A percentile compares a stretch with the other conserved stretches of the same genome.
These are phyloP conservation scores for Cyanistes caeruleus DNA, from an alignment of 2,113 vertebrate species.

Conservation along the genomic window DNA sequence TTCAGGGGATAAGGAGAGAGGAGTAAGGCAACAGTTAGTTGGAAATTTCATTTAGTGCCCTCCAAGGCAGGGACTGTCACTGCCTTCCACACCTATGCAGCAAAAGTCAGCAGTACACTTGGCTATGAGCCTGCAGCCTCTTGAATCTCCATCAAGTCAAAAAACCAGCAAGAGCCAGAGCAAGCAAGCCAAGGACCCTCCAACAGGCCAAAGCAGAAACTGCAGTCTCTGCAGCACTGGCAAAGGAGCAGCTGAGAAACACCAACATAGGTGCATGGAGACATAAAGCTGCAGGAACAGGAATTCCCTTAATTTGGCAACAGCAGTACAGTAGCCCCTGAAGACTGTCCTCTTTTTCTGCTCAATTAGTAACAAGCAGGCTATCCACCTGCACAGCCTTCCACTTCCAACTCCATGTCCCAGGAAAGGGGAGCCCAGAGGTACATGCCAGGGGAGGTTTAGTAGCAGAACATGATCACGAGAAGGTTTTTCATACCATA, in stretches of 20 bases:
- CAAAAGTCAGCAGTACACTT: not conserved
- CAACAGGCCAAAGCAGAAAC: not conserved
- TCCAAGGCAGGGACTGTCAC: not conserved
- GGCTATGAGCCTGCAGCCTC: not conserved
- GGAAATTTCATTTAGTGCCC: not conserved
- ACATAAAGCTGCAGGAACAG: not conserved
- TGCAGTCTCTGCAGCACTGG: not conserved
- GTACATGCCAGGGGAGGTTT: not conserved
- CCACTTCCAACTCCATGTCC: not conserved
- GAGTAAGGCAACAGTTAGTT: not conserved
- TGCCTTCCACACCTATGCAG: not conserved
- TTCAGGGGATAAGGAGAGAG: not conserved
- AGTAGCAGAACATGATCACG: not conserved
- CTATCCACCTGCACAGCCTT: not conserved
- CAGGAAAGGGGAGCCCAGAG: not conserved
- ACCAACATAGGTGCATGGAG: not conserved
- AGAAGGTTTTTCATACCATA: slow-evolving; percentile 68
- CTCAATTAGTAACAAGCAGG: not conserved
- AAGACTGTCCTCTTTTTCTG: not conserved
- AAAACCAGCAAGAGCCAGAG: not conserved
- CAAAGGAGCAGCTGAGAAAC: not conserved
- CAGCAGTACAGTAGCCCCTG: not conserved
- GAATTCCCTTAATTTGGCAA: not conserved
- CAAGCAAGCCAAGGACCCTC: not conserved
- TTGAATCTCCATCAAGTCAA: not conserved